Conservation (phyloP, 2,113 vertebrate species). For the Cervus canadensis region DNA sequence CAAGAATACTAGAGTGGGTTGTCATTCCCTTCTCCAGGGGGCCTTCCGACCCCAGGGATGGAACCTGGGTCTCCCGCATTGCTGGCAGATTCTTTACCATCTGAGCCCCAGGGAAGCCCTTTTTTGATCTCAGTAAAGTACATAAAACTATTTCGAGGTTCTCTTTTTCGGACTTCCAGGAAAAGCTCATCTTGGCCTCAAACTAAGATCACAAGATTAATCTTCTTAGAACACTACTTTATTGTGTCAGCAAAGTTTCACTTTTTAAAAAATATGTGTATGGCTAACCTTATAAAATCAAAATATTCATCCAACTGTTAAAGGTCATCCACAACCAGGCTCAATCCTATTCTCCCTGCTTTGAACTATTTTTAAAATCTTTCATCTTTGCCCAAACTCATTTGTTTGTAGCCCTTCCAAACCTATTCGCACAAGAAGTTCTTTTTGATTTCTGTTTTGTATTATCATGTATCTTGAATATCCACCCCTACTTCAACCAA, state of each 20-base stretch:
- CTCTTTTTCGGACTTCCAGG: not conserved
- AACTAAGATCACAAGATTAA: not conserved
- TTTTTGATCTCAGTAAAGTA: not conserved
- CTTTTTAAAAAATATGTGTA: not conserved
- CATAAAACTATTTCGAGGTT: not conserved
- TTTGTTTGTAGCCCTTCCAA: not conserved
- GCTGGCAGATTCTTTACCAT: not conserved
- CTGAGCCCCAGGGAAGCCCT: not conserved
- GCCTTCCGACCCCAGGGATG: fast-evolving
- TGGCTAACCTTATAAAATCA: not conserved
- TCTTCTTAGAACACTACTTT: not conserved
- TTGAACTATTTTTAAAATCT: not conserved
- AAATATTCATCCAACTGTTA: not conserved
- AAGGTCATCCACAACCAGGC: not conserved
- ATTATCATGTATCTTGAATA: not conserved
- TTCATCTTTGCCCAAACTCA: not conserved
- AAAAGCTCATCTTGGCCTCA: not conserved
- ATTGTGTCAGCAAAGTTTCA: not conserved
- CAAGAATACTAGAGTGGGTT: not conserved
- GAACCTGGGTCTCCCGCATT: not conserved
- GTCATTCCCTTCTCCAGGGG: not conserved
- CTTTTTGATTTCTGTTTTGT: not conserved
- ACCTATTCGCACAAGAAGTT: not conserved
- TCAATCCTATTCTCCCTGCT: not conserved
- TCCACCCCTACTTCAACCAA: not conserved